Evolutionary conservation across 2,113 vertebrate genomes (phyloP), one percentile per base, ranked within the genome.

Genomic region (Mustela nigripes): DNA sequence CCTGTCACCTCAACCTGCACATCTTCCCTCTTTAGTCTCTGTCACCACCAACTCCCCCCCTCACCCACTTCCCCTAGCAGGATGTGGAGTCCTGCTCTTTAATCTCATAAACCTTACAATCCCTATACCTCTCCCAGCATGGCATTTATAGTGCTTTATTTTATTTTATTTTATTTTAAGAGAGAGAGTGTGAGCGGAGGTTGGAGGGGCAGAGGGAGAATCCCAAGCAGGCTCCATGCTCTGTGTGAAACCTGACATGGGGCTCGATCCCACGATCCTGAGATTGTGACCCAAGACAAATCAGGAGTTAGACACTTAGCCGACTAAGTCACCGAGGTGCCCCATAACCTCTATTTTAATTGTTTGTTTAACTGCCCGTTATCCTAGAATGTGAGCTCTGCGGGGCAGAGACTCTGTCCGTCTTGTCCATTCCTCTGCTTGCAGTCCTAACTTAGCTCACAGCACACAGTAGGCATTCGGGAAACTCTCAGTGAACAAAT

Each of bases 241-340:
- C 67, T 21, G 67, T n/a, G 33, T 36, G n/a, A 69, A 69, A 8
- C 33, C 33, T 3, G 14, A 10, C n/a, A 33, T 7, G 14, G 63
- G 31, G 31, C 31, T 67, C 3, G 2, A 33, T 67, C 33, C 16
- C 16, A 36, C 1, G 1, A 69, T 33, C 33, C 16, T 69, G 67
- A 21, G 67, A 69, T 69, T 9, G n/a, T 69, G 33, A 69, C 33
- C 67, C 10, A 33, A 69, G 67, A 69, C 33, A 21, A 36, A 69
- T 21, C 67, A 36, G n/a, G 33, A 69, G 33, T 69, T 36, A 33
- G 67, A 36, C 33, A 69, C 67, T 69, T 21, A 69, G 10, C 7
- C 0, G 1, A 19, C 67, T 69, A 12, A 69, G n/a, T 33, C 67
- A 36, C 8, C 8, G 18, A 36, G 67, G 67, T 0, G 0, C 33